Conservation (phyloP, 1,140 invertebrate genomes). For the Drosophila tani region DNA sequence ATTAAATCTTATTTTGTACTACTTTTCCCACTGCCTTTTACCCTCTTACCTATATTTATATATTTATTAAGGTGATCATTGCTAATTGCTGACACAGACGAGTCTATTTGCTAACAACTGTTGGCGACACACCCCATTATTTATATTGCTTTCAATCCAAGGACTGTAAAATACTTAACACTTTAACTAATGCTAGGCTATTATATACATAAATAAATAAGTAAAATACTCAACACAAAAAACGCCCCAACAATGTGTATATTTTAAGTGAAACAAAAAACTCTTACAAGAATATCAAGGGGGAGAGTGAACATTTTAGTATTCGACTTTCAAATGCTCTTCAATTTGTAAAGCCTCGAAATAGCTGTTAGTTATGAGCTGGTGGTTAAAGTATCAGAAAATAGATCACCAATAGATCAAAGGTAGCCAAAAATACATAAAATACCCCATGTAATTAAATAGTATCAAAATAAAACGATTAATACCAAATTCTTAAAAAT, state of each 20-base stretch:
- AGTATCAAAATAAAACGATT: too few relatives aligned
- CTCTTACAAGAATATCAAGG: neutral
- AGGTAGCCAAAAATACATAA: too few relatives aligned
- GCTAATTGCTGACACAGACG: constrained; percentile 32
- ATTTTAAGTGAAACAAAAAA: neutral
- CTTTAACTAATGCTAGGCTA: too few relatives aligned
- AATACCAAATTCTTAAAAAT: neutral
- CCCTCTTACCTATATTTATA: constrained; percentile 6
- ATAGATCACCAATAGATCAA: too few relatives aligned
- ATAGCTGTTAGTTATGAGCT: too few relatives aligned
- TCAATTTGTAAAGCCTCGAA: too few relatives aligned
- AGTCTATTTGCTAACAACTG: constrained; percentile 13
- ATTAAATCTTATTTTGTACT: too few relatives aligned
- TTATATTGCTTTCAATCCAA: constrained; percentile 1
- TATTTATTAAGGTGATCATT: constrained; percentile 21
- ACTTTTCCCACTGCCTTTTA: neutral
- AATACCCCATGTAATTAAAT: too few relatives aligned
- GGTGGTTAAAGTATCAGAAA: too few relatives aligned
- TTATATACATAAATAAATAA: too few relatives aligned
- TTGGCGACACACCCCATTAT: neutral
- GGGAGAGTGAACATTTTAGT: neutral
- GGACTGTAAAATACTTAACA: constrained; percentile 4
- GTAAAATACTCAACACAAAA: neutral
- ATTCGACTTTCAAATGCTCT: neutral
- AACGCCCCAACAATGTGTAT: neutral